These are phyloP conservation scores for Scolopax rusticola DNA, from an alignment of 2,797 vertebrate species.

Conservation along the genomic window DNA sequence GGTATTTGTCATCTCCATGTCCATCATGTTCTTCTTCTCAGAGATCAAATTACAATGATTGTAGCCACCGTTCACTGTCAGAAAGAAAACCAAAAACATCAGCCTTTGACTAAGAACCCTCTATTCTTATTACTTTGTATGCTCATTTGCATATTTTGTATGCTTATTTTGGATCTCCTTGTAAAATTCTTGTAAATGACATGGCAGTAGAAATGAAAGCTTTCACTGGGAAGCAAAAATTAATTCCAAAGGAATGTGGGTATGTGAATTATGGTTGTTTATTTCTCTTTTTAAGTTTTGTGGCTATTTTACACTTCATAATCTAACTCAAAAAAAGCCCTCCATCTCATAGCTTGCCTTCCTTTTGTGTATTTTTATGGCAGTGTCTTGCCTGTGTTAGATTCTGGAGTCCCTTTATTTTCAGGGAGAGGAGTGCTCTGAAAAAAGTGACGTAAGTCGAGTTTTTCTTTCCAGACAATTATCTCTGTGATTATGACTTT, in stretches of 20 bases:
- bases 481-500: constrained; percentile 2
- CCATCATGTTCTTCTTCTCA: constrained; percentile 86
- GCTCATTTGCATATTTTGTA: not conserved
- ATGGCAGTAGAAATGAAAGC: not conserved
- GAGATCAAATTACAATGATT: constrained; percentile 79
- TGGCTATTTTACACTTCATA: not conserved
- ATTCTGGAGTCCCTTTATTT: not conserved
- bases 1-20: constrained; percentile 82
- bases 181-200: not conserved
- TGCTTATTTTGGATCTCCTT: not conserved
- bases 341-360: not conserved
- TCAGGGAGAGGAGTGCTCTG: not conserved
- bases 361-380: not conserved
- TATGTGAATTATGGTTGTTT: not conserved
- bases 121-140: not conserved
- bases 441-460: constrained; percentile 5
- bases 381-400: not conserved
- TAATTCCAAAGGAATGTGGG: not conserved
- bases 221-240: constrained; percentile 16
- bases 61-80: constrained; percentile 86
- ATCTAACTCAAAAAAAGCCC: not conserved
- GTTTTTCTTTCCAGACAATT: constrained; percentile 4
- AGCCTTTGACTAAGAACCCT: not conserved
- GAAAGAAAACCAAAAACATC: not conserved
- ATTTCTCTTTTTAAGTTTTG: not conserved